A percentile compares a stretch with the other conserved stretches of the same genome.
Conservation (phyloP, 92 coral and sea anemone species). For the Porites divaricata region DNA sequence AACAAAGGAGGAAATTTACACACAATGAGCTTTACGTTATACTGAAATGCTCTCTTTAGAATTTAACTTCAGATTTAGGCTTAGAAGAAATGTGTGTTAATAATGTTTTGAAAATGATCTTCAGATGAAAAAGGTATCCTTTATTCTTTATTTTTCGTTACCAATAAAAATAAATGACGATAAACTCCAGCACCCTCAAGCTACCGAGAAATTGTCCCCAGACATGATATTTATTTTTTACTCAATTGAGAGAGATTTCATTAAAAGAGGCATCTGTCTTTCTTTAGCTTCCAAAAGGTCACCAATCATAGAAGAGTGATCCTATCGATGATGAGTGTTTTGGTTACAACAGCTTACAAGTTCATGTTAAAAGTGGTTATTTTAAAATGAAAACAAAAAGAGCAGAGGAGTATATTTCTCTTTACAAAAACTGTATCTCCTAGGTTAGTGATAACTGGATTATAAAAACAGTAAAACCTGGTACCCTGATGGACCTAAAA, state of each 20-base stretch:
- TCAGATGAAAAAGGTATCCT: background rate
- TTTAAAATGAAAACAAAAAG: too few species aligned
- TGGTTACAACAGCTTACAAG: background rate
- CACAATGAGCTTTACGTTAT: background rate
- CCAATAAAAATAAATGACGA: background rate
- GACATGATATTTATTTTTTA: background rate
- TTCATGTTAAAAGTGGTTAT: too few species aligned
- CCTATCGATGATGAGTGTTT: background rate
- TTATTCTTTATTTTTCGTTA: background rate
- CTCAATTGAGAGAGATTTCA: background rate
- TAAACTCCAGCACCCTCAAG: background rate
- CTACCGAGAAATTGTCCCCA: background rate
- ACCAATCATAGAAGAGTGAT: background rate
- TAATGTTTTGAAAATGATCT: background rate
- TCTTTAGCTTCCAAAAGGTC: background rate
- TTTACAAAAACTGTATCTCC: too few species aligned
- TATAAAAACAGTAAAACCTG: too few species aligned
- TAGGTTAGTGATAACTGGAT: too few species aligned
- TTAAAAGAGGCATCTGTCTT: background rate
- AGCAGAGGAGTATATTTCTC: too few species aligned
- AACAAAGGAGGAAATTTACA: background rate
- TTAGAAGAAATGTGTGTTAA: background rate
- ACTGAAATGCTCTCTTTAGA: background rate
- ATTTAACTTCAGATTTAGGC: too few species aligned
- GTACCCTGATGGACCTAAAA: too few species aligned